A percentile compares a stretch with the other conserved stretches of the same genome.
Evolutionary conservation across 2,113 vertebrate genomes (phyloP).

Genomic region (Lepidothrix coronata): DNA sequence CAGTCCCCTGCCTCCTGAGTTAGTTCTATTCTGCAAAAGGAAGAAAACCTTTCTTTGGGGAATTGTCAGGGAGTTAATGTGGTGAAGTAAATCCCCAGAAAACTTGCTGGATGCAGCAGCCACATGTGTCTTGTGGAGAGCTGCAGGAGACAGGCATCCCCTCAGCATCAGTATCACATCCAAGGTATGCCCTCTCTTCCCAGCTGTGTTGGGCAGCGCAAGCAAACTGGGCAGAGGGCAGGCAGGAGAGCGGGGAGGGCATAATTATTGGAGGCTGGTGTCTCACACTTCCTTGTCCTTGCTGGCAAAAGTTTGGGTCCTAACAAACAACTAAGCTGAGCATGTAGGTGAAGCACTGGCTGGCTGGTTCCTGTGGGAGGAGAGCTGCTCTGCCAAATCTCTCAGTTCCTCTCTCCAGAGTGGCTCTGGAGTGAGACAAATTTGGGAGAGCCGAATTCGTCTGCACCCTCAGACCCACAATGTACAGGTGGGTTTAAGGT

Average conservation of each 20-base stretch:
- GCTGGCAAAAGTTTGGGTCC: neutral
- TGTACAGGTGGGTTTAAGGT: rapidly evolving
- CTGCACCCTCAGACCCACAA: neutral
- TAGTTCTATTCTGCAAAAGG: neutral
- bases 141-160: neutral
- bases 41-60: neutral
- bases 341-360: rapidly evolving
- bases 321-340: neutral
- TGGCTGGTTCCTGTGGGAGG: neutral
- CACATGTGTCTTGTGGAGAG: neutral
- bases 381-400: neutral
- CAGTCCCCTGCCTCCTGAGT: neutral
- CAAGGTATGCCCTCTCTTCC: neutral
- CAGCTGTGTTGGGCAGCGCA: neutral
- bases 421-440: neutral
- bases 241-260: rapidly evolving
- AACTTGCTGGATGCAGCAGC: neutral
- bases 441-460: neutral
- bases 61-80: no score
- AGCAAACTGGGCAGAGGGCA: neutral
- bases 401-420: neutral
- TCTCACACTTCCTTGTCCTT: rapidly evolving
- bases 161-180: neutral
- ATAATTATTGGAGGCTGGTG: neutral
- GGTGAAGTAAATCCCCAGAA: neutral